phyloP scores from a whole-genome alignment of 2,113 vertebrate genomes.

The Lophotis ruficrista region DNA sequence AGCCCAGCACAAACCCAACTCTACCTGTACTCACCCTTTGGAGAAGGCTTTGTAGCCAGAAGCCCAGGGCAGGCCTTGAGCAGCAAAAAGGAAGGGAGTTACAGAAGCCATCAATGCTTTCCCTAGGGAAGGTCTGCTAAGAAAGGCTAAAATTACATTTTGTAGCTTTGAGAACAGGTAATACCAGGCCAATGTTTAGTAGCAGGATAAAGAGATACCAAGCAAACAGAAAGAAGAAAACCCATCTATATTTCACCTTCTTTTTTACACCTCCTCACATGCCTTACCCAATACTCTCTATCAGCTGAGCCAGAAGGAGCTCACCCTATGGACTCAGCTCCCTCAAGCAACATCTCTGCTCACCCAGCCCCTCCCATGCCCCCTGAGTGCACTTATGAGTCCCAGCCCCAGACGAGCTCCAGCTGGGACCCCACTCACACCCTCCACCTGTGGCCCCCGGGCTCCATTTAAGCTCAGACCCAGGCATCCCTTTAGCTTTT shows the following conservation, averaged over 20 bases:
- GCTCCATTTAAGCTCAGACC: neutral
- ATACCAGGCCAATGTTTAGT: fast-evolving
- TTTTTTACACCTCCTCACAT: fast-evolving
- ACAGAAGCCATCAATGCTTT: neutral
- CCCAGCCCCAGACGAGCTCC: neutral
- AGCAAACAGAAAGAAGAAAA: fast-evolving
- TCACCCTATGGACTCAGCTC: fast-evolving
- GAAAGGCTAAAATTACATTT: fast-evolving
- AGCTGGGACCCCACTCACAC: neutral
- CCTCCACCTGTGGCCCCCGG: neutral
- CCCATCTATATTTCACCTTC: fast-evolving
- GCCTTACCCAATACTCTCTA: fast-evolving
- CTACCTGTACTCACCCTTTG: neutral
- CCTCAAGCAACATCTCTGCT: fast-evolving
- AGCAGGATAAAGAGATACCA: fast-evolving
- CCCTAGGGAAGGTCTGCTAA: neutral
- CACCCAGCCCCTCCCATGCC: fast-evolving
- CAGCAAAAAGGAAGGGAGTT: fast-evolving
- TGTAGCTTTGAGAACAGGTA: neutral
- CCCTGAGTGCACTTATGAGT: neutral
- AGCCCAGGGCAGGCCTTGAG: neutral
- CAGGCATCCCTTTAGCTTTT: fast-evolving
- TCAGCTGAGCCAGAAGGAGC: neutral
- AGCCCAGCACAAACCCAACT: neutral
- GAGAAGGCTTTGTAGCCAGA: neutral